phyloP scores from a whole-genome alignment of 1,140 invertebrate species.

The Ericerus pela region DNA sequence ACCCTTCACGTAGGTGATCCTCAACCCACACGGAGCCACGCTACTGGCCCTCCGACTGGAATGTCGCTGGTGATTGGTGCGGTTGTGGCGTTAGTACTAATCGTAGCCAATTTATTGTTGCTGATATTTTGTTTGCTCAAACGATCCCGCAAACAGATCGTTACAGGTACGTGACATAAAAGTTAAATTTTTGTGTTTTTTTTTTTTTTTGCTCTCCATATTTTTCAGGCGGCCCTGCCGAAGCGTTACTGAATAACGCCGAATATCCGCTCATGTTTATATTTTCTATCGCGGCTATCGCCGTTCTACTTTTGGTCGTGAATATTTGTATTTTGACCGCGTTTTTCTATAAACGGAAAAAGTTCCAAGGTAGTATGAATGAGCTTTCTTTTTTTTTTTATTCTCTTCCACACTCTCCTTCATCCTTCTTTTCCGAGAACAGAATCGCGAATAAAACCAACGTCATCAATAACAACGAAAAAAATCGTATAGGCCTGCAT shows the following conservation, averaged over 20 bases:
- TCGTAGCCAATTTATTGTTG: slow-evolving; percentile 65
- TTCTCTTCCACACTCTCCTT: too few relatives aligned
- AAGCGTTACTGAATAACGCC: slow-evolving; percentile 45
- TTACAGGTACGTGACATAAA: not conserved
- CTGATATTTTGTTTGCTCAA: slow-evolving; percentile 74
- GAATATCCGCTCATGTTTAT: slow-evolving; percentile 63
- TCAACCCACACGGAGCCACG: too few relatives aligned
- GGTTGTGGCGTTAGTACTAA: slow-evolving; percentile 50
- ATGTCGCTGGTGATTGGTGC: slow-evolving; percentile 57
- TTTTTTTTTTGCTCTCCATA: too few relatives aligned
- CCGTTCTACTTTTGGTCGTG: slow-evolving; percentile 57
- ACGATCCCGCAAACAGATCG: slow-evolving; percentile 45
- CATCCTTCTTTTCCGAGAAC: too few relatives aligned
- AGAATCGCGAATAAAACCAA: too few relatives aligned
- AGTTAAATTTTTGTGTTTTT: not conserved
- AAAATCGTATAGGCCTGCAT: too few relatives aligned
- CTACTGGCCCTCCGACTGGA: too few relatives aligned
- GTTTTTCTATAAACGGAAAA: slow-evolving; percentile 51
- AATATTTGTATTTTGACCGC: slow-evolving; percentile 70
- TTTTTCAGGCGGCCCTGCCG: slow-evolving; percentile 38
- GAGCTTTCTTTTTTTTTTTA: too few relatives aligned
- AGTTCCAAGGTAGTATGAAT: not conserved
- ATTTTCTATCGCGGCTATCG: slow-evolving; percentile 62
- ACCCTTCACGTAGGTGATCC: too few relatives aligned
- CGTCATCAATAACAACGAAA: too few relatives aligned